These are phyloP conservation scores for Neodiprion lecontei DNA, from an alignment of 1,140 invertebrate species.

Conservation along the genomic window DNA sequence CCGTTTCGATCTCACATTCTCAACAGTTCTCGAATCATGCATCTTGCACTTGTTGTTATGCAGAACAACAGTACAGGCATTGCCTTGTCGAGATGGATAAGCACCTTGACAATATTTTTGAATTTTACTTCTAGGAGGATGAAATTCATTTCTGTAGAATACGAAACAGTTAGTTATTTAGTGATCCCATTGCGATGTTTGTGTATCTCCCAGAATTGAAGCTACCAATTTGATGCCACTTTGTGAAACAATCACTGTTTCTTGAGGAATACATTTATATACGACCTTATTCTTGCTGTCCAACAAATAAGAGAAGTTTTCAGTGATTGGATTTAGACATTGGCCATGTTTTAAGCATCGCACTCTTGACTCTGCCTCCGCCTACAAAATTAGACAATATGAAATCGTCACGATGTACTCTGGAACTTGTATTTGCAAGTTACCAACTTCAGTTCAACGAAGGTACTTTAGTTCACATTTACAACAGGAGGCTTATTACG, in stretches of 20 bases:
- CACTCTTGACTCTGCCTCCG: slow-evolving; percentile 49
- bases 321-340: slow-evolving; percentile 29
- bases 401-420: slow-evolving; percentile 17
- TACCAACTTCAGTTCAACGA: too few species aligned
- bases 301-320: slow-evolving; percentile 68
- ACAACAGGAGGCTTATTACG: too few species aligned
- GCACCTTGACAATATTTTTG: slow-evolving; percentile 73
- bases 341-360: slow-evolving; percentile 30
- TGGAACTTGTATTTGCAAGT: too few species aligned
- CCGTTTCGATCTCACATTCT: slow-evolving; percentile 62
- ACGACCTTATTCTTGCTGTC: slow-evolving; percentile 77
- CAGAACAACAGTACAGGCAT: slow-evolving; percentile 83
- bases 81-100: slow-evolving; percentile 75
- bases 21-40: slow-evolving; percentile 71
- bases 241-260: slow-evolving; percentile 71
- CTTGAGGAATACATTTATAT: slow-evolving; percentile 74
- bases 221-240: slow-evolving; percentile 73
- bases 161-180: slow-evolving; percentile 17
- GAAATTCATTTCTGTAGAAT: slow-evolving; percentile 50
- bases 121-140: slow-evolving; percentile 69
- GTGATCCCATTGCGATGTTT: neutral
- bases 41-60: slow-evolving; percentile 69
- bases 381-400: slow-evolving; percentile 43
- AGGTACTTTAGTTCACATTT: too few species aligned
- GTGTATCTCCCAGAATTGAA: slow-evolving; percentile 66